Base-by-base conservation (phyloP, 2,888 invertebrate species). In the Apotomis capreana region DNA sequence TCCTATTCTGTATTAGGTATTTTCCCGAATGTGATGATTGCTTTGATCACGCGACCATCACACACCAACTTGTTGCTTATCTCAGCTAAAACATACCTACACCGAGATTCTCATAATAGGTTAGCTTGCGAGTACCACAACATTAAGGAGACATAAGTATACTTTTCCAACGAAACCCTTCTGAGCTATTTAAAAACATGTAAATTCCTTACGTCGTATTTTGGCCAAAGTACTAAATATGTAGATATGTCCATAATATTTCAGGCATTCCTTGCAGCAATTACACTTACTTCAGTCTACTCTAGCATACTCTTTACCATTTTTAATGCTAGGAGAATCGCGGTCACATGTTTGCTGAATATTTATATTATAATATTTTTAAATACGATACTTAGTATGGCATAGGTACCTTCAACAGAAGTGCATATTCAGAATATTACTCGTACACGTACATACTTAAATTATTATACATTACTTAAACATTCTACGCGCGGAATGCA, bases 361-460 rank as follows among this genome's bases (percentile, higher is more conserved):
- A 60, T 36, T 58, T 68, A 49, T 26, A 65, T 52, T 46, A 26
- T 46, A 46, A 57, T 26, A 44, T 10, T 60, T 68, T 61, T 54
- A 60, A 26, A 54, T 60, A 40, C 44, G 46, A 10, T 59, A 26
- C 60, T 62, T 62, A 69, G 49, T 62, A 62, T n/a, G 13, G 36
- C 58, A 58, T 49, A n/a, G n/a, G n/a, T n/a, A 63, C 40, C 13
- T 63, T 69, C 26, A 58, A 12, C 37, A 5, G 52, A 40, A 52
- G n/a, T 51, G 36, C 63, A 70, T 54, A 67, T 40, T 55, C 49
- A 26, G 55, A 55, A 70, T 71, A 57, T 65, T 65, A 55, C 49
- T 60, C 6, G 49, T 49, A 49, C 10, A 37, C 37, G 12, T 37
- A 26, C 52, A 46, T 13, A 26, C 59, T 44, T 12, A n/a, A 40